Conservation (phyloP, 1,140 invertebrate genomes). For the Bactericera cockerelli region DNA sequence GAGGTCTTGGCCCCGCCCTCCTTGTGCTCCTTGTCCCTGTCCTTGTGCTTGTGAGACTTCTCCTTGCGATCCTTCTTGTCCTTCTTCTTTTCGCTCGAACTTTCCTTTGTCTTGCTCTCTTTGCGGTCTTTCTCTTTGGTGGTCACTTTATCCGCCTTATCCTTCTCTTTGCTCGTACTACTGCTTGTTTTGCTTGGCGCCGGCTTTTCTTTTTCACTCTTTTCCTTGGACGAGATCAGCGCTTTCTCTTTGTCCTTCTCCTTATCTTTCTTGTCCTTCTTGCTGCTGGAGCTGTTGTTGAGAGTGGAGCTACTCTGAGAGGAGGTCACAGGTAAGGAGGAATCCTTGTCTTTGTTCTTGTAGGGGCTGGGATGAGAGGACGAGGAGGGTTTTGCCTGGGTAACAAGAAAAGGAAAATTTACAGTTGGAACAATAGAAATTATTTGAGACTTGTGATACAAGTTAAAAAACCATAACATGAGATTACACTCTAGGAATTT, state of each 20-base stretch:
- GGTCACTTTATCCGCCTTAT: slow-evolving; percentile 15
- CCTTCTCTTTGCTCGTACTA: slow-evolving; percentile 17
- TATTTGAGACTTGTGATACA: no score
- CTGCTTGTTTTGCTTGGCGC: background rate
- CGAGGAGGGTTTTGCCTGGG: slow-evolving; percentile 18
- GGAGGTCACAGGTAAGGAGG: background rate
- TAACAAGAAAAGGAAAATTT: slow-evolving; percentile 15
- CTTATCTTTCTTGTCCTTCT: slow-evolving; percentile 16
- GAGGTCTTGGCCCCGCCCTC: slow-evolving; percentile 25
- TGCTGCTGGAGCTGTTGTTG: background rate
- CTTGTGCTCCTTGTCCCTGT: slow-evolving; percentile 32
- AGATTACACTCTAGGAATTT: no score
- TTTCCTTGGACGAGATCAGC: slow-evolving; percentile 8
- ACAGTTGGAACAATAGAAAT: background rate
- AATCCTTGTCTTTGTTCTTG: slow-evolving; percentile 34
- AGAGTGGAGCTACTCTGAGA: background rate
- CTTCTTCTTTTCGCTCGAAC: slow-evolving; percentile 14
- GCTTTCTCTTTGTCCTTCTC: slow-evolving; percentile 14
- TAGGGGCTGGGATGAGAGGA: slow-evolving; percentile 33
- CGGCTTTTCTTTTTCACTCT: slow-evolving; percentile 12
- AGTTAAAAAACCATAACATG: no score
- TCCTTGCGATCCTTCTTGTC: slow-evolving; percentile 17
- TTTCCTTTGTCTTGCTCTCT: slow-evolving; percentile 10
- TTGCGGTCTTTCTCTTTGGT: slow-evolving; percentile 15
- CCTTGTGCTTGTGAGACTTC: slow-evolving; percentile 30